These are phyloP conservation scores for Coleophora deauratella DNA, from an alignment of 2,888 invertebrate species.

Conservation along the genomic window DNA sequence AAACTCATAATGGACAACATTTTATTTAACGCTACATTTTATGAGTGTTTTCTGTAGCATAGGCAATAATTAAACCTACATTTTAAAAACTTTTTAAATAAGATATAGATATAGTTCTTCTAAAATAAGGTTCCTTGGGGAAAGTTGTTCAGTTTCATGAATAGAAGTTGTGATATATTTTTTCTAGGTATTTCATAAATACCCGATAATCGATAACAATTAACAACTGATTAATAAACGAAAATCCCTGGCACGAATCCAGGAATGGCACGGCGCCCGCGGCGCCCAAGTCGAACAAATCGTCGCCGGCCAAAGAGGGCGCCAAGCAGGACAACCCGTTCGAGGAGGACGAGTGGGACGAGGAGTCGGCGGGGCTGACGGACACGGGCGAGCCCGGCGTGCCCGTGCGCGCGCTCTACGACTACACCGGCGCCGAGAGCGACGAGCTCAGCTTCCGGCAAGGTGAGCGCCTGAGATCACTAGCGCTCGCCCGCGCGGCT, in stretches of 20 bases:
- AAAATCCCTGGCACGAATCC: constrained; percentile 19
- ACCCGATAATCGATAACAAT: no score
- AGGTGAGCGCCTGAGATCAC: constrained; percentile 72
- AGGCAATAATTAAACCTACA: no score
- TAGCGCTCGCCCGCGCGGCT: neutral
- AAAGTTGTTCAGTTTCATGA: no score
- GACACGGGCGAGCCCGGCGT: constrained; percentile 96
- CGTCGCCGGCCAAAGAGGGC: constrained; percentile 51
- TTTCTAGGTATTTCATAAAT: no score
- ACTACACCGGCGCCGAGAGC: constrained; percentile 97
- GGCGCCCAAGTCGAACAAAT: constrained; percentile 51
- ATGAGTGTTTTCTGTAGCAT: no score
- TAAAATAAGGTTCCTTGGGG: no score
- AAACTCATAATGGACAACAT: no score
- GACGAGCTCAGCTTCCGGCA: constrained; percentile 97
- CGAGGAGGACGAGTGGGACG: constrained; percentile 88
- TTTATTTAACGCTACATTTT: no score
- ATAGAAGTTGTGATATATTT: no score
- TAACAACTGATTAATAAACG: no score
- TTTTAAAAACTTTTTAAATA: no score
- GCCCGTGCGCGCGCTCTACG: constrained; percentile 95
- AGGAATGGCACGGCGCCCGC: constrained; percentile 61
- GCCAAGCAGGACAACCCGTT: constrained; percentile 84
- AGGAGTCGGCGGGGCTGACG: constrained; percentile 88
- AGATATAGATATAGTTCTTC: no score